phyloP scores from a whole-genome alignment of 2,797 vertebrate genomes.

The Sorex maritimensis region DNA sequence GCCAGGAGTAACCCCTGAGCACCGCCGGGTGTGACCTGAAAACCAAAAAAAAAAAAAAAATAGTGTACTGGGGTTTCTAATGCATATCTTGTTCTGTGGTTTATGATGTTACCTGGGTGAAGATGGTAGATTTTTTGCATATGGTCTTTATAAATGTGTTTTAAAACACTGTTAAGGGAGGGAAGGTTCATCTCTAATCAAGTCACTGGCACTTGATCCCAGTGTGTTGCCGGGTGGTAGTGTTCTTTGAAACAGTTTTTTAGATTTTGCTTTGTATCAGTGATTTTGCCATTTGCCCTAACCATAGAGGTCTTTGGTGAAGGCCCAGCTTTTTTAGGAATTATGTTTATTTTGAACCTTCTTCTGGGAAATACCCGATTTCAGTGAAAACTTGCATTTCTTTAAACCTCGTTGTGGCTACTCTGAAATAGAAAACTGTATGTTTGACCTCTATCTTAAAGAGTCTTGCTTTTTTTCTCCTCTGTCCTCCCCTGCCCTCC shows the following conservation, averaged over 20 bases:
- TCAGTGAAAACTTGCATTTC: background rate
- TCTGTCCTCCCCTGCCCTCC: too few species aligned
- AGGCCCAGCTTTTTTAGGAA: constrained; percentile 49
- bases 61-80: background rate
- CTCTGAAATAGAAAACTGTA: background rate
- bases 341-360: constrained; percentile 48
- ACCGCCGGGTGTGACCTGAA: too few species aligned
- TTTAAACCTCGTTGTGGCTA: constrained; percentile 13
- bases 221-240: background rate
- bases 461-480: background rate
- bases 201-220: background rate
- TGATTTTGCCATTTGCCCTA: too few species aligned
- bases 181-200: background rate
- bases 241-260: constrained; percentile 47
- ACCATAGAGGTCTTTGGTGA: background rate
- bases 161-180: background rate
- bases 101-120: background rate
- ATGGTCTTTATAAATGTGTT: background rate
- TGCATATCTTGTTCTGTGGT: background rate
- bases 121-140: background rate
- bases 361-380: background rate
- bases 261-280: constrained; percentile 8
- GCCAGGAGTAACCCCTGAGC: too few species aligned
- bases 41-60: background rate
- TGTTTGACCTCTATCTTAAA: constrained; percentile 28